Evolutionary conservation across 2,888 invertebrate species (phyloP).

Genomic region (Ariolimax columbianus): DNA sequence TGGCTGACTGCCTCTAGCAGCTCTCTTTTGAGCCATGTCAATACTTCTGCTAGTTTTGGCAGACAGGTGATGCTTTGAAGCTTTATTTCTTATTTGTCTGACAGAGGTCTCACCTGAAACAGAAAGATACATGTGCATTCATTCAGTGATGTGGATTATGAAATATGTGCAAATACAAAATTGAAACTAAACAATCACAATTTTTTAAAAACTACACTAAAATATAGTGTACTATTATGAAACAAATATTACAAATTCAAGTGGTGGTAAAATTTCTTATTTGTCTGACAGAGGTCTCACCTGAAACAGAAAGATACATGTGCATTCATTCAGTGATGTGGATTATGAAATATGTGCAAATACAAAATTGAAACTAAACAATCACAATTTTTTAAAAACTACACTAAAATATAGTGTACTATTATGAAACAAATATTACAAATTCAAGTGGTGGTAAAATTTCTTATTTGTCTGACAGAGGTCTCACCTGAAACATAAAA

Average conservation of each 20-base stretch:
- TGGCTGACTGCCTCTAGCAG: background rate
- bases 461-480: background rate
- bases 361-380: background rate
- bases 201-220: too few relatives aligned
- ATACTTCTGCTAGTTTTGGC: conserved; percentile 5
- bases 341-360: background rate
- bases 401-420: background rate
- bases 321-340: background rate
- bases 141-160: too few relatives aligned
- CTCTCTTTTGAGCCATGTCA: background rate
- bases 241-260: too few relatives aligned
- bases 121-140: conserved; percentile 12
- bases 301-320: conserved; percentile 28
- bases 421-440: background rate
- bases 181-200: too few relatives aligned
- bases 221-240: too few relatives aligned
- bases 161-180: too few relatives aligned
- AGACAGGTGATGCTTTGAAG: background rate
- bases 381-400: background rate
- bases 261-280: too few relatives aligned
- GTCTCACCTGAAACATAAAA: conserved; percentile 20
- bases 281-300: background rate
- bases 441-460: background rate
- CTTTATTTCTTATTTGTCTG: conserved; percentile 12
- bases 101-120: conserved; percentile 2